Base-by-base conservation (phyloP, 2,888 invertebrate species). In the Desoria tigrina region DNA sequence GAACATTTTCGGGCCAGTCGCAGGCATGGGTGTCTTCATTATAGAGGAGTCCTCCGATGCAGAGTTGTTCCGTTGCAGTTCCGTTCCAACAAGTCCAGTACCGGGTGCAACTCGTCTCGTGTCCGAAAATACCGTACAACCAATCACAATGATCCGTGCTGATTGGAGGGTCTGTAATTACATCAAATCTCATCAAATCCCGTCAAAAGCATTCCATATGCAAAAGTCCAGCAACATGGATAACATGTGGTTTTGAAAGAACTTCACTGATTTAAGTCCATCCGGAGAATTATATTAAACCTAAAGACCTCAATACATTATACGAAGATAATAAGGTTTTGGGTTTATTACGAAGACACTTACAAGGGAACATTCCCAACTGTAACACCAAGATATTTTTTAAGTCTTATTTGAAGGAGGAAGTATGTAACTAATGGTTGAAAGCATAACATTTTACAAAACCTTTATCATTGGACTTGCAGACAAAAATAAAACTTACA, bases 61-160 rank as follows among this genome's bases (percentile, higher is more conserved):
- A 94, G 60, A 92, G 86, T 80, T 94, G 93, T 79, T 94, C 93
- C 0, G 92, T 92, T 14, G 92, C 90, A 0, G 94, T 94, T 18
- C 93, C 93, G 81, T 94, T 94, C 94, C 93, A 94, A 80, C 94
- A 94, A 0, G 93, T 93, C 93, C 93, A 94, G 80, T 93, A 94
- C 56, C 93, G 84, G 3, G 93, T 94, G 83, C 94, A 94, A 1
- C 92, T 92, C 0, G 92, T 93, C 83, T 93, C 93, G 81, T 94
- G 94, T 0, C 93, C 93, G 82, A 93, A 93, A 79, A 94, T 93
- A 54, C 94, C 94, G 81, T 92, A 94, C 76, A 92, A 82, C 92
- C 93, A 94, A 80, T 91, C 92, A 78, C 94, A 94, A 79, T 93
- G 92, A 76, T 93, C 92, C 1, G 88, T 87, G 57, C 88, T 86